Base-by-base conservation (phyloP, 1,140 invertebrate species). In the Solenopsis fugax region DNA sequence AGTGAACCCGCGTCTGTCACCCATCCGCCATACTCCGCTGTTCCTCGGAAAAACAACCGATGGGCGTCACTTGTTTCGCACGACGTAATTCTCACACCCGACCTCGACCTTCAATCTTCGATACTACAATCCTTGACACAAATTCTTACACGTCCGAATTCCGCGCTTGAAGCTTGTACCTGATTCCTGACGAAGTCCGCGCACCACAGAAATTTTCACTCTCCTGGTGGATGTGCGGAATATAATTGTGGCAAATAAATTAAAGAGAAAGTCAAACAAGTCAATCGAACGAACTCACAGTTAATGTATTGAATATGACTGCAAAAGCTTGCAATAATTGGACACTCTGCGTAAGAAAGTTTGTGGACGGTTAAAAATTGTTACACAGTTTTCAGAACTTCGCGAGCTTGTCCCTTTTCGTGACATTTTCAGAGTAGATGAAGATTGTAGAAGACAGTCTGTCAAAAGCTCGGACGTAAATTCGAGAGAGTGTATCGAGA, bases 21-120 rank as follows among this genome's bases (percentile, higher is more conserved):
- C 90, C 89, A 90, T 91, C 69, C 87, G 81, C 87, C 91, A 93
- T 92, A 81, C 75, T 71, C 24, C 54, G 60, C 88, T 65, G 62
- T 75, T 75, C 24, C 7, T 81, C 41, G 52, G 29, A 80, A 67
- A 67, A 80, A 80, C 82, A 78, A 65, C n/a, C 48, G 60, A 65
- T 64, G 84, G 50, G 58, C 72, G 84, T 73, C 69, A 84, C 80
- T 84, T 84, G 80, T 37, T 75, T 75, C 71, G 67, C 29, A 75
- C 80, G 69, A 75, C n/a, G 34, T 58, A 75, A 84, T 84, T 84
- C 41, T 84, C 80, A 75, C 80, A 60, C 9, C 18, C 29, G 52
- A 56, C 41, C 50, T 54, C 76, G 76, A 86, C 64, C 64, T 69
- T 78, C 64, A 52, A 69, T 13, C 76, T 16, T 81, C 16, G 6